A percentile compares a stretch with the other conserved stretches of the same genome.
phyloP scores from a whole-genome alignment of 1,140 invertebrate species.

The Myzus persicae region DNA sequence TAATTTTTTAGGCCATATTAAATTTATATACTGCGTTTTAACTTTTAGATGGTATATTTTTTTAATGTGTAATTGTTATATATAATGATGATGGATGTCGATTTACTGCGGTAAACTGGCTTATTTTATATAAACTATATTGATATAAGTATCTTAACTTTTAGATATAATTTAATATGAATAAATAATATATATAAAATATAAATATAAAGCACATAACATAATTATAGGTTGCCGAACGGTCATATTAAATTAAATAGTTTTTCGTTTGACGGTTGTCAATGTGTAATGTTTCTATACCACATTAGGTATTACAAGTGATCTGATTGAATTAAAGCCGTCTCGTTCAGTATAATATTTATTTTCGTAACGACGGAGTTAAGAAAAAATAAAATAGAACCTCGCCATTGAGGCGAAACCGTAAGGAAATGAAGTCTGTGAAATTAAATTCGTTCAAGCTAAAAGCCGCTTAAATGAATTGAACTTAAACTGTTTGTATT shows the following conservation, averaged over 20 bases:
- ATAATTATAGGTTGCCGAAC: neutral
- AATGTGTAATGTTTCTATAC: neutral
- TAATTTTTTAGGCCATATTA: neutral
- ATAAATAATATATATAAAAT: too few species aligned
- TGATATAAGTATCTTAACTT: too few species aligned
- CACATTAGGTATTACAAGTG: neutral
- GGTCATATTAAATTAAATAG: neutral
- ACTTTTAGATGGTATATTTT: too few species aligned
- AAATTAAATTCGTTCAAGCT: slow-evolving; percentile 17
- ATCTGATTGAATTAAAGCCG: neutral
- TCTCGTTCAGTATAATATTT: neutral
- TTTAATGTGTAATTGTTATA: too few species aligned
- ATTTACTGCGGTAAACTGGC: too few species aligned
- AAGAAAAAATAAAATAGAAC: neutral
- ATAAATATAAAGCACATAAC: too few species aligned
- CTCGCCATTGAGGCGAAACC: neutral
- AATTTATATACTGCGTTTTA: too few species aligned
- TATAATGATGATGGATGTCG: too few species aligned
- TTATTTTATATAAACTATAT: too few species aligned
- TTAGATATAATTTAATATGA: too few species aligned
- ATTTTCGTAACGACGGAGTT: neutral
- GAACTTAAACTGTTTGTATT: slow-evolving; percentile 4
- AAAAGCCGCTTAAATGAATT: slow-evolving; percentile 8
- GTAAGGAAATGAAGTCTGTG: neutral
- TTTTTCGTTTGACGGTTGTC: neutral